A percentile compares a stretch with the other conserved stretches of the same genome.
phyloP scores from a whole-genome alignment of 2,113 vertebrate genomes.

The Sorex araneus region DNA sequence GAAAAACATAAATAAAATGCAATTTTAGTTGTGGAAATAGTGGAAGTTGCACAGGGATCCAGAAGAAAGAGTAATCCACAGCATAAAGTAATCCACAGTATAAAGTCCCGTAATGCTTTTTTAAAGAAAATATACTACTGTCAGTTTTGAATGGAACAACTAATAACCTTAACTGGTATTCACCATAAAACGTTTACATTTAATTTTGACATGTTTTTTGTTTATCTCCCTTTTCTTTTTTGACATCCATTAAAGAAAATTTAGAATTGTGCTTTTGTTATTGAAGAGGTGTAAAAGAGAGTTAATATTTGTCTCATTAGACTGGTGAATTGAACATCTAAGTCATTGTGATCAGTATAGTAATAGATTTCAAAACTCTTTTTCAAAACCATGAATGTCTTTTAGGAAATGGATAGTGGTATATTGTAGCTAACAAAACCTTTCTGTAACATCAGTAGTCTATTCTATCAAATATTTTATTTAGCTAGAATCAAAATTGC shows the following conservation, averaged over 20 bases:
- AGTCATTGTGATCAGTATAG: neutral
- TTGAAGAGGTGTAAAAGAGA: neutral
- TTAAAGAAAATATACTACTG: neutral
- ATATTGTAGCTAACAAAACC: neutral
- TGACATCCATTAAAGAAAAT: slow-evolving; percentile 21
- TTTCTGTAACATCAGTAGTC: neutral
- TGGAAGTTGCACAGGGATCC: neutral
- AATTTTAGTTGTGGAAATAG: slow-evolving; percentile 1
- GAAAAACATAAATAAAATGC: neutral
- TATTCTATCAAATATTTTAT: neutral
- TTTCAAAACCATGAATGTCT: slow-evolving; percentile 15
- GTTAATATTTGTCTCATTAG: slow-evolving; percentile 3
- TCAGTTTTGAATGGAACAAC: slow-evolving; percentile 16
- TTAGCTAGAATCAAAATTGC: neutral
- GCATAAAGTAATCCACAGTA: neutral
- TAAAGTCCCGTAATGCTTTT: slow-evolving; percentile 30
- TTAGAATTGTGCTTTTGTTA: slow-evolving; percentile 48
- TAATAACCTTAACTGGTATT: slow-evolving; percentile 46
- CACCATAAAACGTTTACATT: slow-evolving; percentile 53
- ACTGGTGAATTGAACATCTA: neutral
- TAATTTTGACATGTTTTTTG: slow-evolving; percentile 5
- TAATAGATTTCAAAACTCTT: slow-evolving; percentile 46
- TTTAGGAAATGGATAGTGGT: slow-evolving; percentile 1
- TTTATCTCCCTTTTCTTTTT: slow-evolving; percentile 50
- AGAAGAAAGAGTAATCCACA: neutral